phyloP scores from a whole-genome alignment of 35 echinoderm and acorn worm species.

The Acanthaster planci region DNA sequence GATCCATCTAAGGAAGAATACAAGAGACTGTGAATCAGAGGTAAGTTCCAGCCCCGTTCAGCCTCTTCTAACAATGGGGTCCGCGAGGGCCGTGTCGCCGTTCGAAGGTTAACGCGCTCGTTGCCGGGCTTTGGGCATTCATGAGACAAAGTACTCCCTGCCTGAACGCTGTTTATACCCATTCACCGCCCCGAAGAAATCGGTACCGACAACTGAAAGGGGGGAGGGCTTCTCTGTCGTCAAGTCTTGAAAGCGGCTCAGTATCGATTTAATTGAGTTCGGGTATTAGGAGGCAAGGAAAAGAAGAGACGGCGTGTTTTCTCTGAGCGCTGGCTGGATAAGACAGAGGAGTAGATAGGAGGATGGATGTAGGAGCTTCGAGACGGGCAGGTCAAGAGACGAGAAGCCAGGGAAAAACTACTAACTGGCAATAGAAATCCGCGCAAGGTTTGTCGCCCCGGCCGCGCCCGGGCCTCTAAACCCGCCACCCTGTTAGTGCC shows the following conservation, averaged over 20 bases:
- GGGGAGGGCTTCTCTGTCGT: slow-evolving; percentile 2
- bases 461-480: background rate
- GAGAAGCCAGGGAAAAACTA: no score
- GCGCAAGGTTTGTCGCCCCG: slow-evolving; percentile 3
- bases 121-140: background rate
- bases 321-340: background rate
- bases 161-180: no score
- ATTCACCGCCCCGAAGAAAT: background rate
- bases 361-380: background rate
- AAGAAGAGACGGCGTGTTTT: background rate
- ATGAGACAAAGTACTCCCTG: background rate
- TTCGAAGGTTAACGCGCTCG: background rate
- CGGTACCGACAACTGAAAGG: background rate
- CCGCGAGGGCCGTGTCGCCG: background rate
- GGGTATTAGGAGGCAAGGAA: background rate
- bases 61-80: background rate
- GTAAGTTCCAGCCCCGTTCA: background rate
- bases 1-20: background rate
- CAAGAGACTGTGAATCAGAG: no score
- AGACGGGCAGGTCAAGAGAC: background rate
- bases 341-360: background rate
- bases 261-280: slow-evolving; percentile 21
- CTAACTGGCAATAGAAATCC: slow-evolving; percentile 25
- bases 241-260: background rate
- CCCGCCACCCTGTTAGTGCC: slow-evolving; percentile 20